Conservation (phyloP, 2,797 vertebrate species). For the Melanogrammus aeglefinus region DNA sequence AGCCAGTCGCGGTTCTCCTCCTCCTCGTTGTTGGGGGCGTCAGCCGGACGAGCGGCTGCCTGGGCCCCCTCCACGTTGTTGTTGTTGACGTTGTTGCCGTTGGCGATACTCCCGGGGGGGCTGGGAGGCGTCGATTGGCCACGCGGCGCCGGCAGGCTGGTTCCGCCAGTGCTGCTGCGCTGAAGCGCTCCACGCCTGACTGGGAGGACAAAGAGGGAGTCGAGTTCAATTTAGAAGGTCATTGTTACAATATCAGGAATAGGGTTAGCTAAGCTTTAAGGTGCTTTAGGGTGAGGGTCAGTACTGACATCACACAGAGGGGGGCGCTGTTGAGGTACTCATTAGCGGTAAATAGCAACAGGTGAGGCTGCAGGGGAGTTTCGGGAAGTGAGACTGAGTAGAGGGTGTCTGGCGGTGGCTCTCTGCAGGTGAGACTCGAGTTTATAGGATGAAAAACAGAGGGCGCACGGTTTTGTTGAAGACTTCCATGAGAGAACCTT, state of each 20-base stretch:
- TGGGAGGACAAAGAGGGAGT: constrained; percentile 42
- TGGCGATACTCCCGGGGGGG: constrained; percentile 76
- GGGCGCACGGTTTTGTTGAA: too few relatives aligned
- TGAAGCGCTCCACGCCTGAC: constrained; percentile 84
- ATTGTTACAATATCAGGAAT: background rate
- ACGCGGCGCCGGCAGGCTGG: constrained; percentile 53
- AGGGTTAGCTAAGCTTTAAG: too few relatives aligned
- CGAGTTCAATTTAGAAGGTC: background rate
- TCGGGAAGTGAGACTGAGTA: too few relatives aligned
- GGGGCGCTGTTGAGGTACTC: too few relatives aligned
- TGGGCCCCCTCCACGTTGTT: constrained; percentile 64
- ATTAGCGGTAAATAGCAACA: too few relatives aligned
- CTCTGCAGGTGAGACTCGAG: too few relatives aligned
- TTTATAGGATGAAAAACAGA: too few relatives aligned
- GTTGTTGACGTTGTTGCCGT: constrained; percentile 62
- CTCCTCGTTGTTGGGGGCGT: constrained; percentile 83
- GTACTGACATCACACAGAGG: too few relatives aligned
- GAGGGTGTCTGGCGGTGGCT: too few relatives aligned
- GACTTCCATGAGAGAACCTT: too few relatives aligned
- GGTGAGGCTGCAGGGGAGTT: too few relatives aligned
- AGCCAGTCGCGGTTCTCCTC: constrained; percentile 94
- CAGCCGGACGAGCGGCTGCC: constrained; percentile 90
- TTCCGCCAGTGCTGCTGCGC: constrained; percentile 73
- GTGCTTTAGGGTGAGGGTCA: too few relatives aligned
- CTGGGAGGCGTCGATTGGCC: constrained; percentile 63